Evolutionary conservation across 2,888 invertebrate genomes (phyloP).

Genomic region (Metalampra italica): DNA sequence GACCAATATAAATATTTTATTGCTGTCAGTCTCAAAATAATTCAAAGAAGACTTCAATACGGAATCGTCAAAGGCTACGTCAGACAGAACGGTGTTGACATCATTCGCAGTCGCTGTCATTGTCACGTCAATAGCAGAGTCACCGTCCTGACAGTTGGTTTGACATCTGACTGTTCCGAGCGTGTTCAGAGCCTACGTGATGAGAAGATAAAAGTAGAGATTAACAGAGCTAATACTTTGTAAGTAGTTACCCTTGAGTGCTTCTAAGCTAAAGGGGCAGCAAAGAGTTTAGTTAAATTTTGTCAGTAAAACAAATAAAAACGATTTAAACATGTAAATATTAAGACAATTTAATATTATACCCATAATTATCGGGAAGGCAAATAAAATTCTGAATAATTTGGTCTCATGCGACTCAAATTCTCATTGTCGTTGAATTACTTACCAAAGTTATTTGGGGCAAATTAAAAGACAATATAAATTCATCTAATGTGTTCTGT

Average conservation of each 20-base stretch:
- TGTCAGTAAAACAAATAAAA: too few relatives aligned
- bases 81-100: slow-evolving; percentile 27
- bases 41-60: not conserved
- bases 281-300: too few relatives aligned
- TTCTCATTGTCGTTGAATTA: slow-evolving; percentile 8
- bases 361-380: too few relatives aligned
- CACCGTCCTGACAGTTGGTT: slow-evolving; percentile 26
- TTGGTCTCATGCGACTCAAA: not conserved
- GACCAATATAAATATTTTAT: too few relatives aligned
- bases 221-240: slow-evolving; percentile 26
- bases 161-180: slow-evolving; percentile 47
- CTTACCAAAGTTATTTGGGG: slow-evolving; percentile 38
- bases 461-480: slow-evolving; percentile 62
- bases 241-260: slow-evolving; percentile 21
- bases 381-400: too few relatives aligned
- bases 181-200: slow-evolving; percentile 41
- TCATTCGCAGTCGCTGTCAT: slow-evolving; percentile 33
- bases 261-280: slow-evolving; percentile 6
- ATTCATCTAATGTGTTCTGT: slow-evolving; percentile 54
- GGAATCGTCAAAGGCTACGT: not conserved
- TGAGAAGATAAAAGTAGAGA: slow-evolving; percentile 46
- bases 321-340: too few relatives aligned
- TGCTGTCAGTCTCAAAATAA: not conserved
- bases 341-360: not conserved
- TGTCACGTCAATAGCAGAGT: slow-evolving; percentile 29